These are phyloP conservation scores for Melieria crassipennis DNA, from an alignment of 2,888 invertebrate genomes.

Conservation along the genomic window DNA sequence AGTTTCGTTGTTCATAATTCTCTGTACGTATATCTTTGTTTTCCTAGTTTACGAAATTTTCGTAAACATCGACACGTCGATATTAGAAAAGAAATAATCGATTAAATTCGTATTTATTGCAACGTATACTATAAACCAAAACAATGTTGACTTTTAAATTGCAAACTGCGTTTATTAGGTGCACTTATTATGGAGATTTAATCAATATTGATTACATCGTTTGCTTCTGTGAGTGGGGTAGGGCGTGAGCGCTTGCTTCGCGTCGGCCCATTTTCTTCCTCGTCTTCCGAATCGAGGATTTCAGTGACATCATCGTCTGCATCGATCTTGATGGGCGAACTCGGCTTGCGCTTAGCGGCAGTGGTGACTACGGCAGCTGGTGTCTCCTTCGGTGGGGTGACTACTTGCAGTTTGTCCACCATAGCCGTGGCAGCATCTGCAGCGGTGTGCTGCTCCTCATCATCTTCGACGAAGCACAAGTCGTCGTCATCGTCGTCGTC, in stretches of 20 bases:
- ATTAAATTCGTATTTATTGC: no score
- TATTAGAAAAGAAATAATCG: no score
- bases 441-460: slow-evolving; percentile 32
- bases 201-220: slow-evolving; percentile 54
- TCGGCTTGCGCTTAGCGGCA: slow-evolving; percentile 55
- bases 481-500: slow-evolving; percentile 55
- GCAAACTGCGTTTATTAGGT: neutral
- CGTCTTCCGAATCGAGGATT: slow-evolving; percentile 53
- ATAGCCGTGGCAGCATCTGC: slow-evolving; percentile 40
- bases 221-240: slow-evolving; percentile 30
- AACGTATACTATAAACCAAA: no score
- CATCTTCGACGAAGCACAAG: slow-evolving; percentile 57
- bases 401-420: slow-evolving; percentile 45
- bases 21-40: no score
- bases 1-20: no score
- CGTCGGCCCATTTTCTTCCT: slow-evolving; percentile 49
- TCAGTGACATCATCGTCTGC: slow-evolving; percentile 51
- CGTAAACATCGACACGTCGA: no score
- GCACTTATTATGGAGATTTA: slow-evolving; percentile 37
- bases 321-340: slow-evolving; percentile 26
- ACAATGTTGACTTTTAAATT: no score
- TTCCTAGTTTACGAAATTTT: no score
- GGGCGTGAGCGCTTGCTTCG: slow-evolving; percentile 50
- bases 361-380: neutral
- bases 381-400: slow-evolving; percentile 34